Evolutionary conservation across 1,140 invertebrate genomes (phyloP), one percentile per base, ranked within the genome.

Genomic region (Drosophila tropicalis): DNA sequence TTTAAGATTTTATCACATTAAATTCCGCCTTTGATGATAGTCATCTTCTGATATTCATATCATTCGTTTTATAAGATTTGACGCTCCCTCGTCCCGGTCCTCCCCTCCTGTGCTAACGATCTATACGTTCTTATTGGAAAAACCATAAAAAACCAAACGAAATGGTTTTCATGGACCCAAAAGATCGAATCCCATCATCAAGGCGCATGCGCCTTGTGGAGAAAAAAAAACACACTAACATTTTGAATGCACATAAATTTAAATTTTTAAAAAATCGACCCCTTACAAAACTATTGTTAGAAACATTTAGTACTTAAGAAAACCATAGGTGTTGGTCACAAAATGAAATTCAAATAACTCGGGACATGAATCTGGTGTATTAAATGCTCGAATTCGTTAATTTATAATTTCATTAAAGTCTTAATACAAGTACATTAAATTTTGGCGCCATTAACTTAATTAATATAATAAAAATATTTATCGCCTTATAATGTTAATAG

Each of bases 391-490:
- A 17, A 51, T 51, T 51, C 17, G 3, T 13, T 51, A 22, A 51
- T 51, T 51, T 51, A 51, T 51, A 51, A 51, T 12, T 51, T 51
- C 17, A 51, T 51, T 19, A 47, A 47, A 51, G 44, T 51, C 19
- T 22, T 19, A 51, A 19, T 51, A n/a, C 3, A 51, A 51, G 44
- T 22, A 19, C 17, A 51, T 22, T 12, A 51, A 51, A 51, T 51
- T 29, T 51, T 51, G 44, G 44, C 44, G 44, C 44, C 44, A 51
- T 19, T 19, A 51, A 51, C 44, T 51, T 51, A 10, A 51, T 51
- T 51, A 51, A 51, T 22, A 51, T 19, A 51, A 51, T 51, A 51
- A 51, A 47, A 51, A 51, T 22, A 22, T 51, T 51, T 51, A 51
- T 51, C 3, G 44, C 44, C 12, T 22, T 51, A 19, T 51, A 51